Percentiles rank a stretch among this genome's conserved stretches.
phyloP scores from a whole-genome alignment of 2,888 invertebrate species.

The Cryptus viduatorius region DNA sequence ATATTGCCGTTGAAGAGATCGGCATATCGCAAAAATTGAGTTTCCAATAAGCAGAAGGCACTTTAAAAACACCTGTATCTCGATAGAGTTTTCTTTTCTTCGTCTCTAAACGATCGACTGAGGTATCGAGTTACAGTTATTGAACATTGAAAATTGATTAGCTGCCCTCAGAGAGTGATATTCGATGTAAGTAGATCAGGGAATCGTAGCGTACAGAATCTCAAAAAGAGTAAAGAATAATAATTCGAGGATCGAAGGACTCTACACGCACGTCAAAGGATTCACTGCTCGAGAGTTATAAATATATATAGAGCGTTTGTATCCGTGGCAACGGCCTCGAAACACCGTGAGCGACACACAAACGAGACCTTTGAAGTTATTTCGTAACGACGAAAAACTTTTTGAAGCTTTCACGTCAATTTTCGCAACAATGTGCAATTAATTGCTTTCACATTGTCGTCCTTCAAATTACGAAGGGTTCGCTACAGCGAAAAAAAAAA shows the following conservation, averaged over 20 bases:
- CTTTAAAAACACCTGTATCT: not conserved
- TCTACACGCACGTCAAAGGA: not conserved
- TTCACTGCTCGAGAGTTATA: conserved; percentile 12
- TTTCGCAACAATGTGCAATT: conserved; percentile 30
- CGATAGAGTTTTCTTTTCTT: not conserved
- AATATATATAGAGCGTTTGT: conserved; percentile 63
- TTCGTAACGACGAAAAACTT: conserved; percentile 38
- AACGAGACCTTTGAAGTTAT: conserved; percentile 57
- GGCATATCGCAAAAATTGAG: not conserved
- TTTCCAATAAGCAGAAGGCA: not conserved
- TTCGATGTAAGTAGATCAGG: not conserved
- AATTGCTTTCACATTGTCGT: conserved; percentile 16
- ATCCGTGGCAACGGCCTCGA: conserved; percentile 79
- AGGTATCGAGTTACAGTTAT: not conserved
- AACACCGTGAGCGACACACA: conserved; percentile 66
- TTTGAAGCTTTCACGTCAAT: conserved; percentile 1
- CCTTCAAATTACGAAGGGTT: conserved; percentile 8
- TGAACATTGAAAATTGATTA: not conserved
- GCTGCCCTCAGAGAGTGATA: not conserved
- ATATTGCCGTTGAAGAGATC: not conserved
- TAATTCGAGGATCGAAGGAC: not conserved
- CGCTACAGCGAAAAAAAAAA: not conserved
- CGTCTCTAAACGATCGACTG: not conserved
- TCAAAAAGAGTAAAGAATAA: not conserved
- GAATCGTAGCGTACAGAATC: not conserved